Evolutionary conservation across 2,888 invertebrate species (phyloP), one percentile per base, ranked within the genome.

Genomic region (Athalia cordata): DNA sequence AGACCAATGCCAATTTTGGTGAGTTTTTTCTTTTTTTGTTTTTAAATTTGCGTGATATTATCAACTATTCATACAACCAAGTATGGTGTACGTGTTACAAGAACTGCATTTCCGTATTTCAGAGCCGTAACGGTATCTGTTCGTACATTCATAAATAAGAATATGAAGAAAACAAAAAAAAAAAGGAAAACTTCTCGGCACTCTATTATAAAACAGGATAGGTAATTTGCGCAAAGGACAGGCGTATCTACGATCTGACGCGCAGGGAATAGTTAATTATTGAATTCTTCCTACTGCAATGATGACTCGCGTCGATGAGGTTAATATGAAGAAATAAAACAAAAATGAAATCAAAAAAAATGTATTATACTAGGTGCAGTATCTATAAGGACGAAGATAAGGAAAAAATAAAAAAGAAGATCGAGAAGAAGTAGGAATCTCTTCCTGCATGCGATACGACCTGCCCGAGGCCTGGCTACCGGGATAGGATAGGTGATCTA

Each of bases 401-500:
- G 76, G 80, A 77, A 78, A 78, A 78, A 8, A 74, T 62, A 66
- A 65, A 15, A 45, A 70, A 64, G 80, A 55, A 59, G 49, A 77
- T 70, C 67, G 61, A 77, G 79, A 77, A 65, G 78, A 66, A 79
- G 82, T 78, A 80, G 80, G 76, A 80, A 82, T 83, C 29, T 29
- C 85, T 85, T 86, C 86, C 85, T 86, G 85, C 86, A 86, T 86
- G 86, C 86, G 83, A 86, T 83, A 81, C 75, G 55, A 64, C 77
- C 77, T 47, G 75, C 77, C 76, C 67, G 62, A 61, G 80, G 79
- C 59, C 79, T 83, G 29, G 86, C 87, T 88, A 88, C 88, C 86
- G 87, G 87, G 87, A 88, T 85, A 83, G 85, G 82, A 83, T 89
- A 86, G 89, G 86, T 90, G 90, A 90, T 90, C 90, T 88, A 90